A percentile compares a stretch with the other conserved stretches of the same genome.
phyloP scores from a whole-genome alignment of 1,140 invertebrate genomes.

The Pinna nobilis region DNA sequence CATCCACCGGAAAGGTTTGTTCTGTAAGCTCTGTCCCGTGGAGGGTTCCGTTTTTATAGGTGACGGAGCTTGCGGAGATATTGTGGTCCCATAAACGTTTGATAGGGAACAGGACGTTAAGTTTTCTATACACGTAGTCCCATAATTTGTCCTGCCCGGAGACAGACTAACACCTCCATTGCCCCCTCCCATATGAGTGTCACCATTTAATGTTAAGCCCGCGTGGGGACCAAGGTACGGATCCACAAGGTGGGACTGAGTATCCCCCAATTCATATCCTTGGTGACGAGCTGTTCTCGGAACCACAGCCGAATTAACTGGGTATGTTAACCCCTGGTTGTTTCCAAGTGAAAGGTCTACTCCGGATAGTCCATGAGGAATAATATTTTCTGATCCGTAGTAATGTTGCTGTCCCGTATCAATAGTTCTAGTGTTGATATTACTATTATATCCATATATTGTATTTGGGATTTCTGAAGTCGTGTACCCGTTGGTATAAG shows the following conservation, averaged over 20 bases:
- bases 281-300: constrained; percentile 46
- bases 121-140: constrained; percentile 49
- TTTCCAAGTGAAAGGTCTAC: constrained; percentile 56
- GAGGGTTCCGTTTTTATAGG: constrained; percentile 60
- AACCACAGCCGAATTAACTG: constrained; percentile 50
- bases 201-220: constrained; percentile 46
- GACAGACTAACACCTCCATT: constrained; percentile 44
- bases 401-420: constrained; percentile 63
- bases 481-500: constrained; percentile 60
- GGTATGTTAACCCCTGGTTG: constrained; percentile 51
- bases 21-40: constrained; percentile 52
- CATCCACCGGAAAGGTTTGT: constrained; percentile 70
- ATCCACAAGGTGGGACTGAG: constrained; percentile 52
- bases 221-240: constrained; percentile 42
- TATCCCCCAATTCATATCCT: constrained; percentile 49
- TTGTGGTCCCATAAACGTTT: constrained; percentile 49
- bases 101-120: constrained; percentile 54
- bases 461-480: constrained; percentile 53
- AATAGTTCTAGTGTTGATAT: constrained; percentile 53
- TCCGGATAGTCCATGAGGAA: constrained; percentile 41
- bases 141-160: constrained; percentile 48
- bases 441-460: constrained; percentile 56
- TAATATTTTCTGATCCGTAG: constrained; percentile 55
- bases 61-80: constrained; percentile 51
- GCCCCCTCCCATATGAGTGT: constrained; percentile 42